Evolutionary conservation across 2,113 vertebrate species (phyloP).

Genomic region (Lethenteron camtschaticum): DNA sequence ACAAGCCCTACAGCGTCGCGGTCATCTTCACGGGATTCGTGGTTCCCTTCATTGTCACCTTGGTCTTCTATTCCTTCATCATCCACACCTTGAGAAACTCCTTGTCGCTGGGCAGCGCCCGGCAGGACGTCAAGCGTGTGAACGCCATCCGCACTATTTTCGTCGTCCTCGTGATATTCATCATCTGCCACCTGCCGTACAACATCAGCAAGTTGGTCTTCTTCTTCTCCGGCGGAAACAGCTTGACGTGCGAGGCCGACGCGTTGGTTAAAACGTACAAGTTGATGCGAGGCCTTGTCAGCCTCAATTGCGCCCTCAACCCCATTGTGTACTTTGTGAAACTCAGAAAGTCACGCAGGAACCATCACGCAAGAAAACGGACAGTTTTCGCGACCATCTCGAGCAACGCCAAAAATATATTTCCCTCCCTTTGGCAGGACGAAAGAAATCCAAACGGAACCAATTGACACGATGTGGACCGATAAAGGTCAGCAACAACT

Average conservation of each 20-base stretch:
- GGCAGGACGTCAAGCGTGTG: slow-evolving; percentile 36
- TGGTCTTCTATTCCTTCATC: slow-evolving; percentile 66
- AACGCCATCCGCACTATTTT: slow-evolving; percentile 84
- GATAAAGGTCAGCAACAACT: too few species aligned
- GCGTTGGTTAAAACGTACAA: slow-evolving; percentile 44
- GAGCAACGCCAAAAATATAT: too few species aligned
- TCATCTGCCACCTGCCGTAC: slow-evolving; percentile 77
- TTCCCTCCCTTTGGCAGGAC: too few species aligned
- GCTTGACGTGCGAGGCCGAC: too few species aligned
- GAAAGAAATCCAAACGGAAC: too few species aligned
- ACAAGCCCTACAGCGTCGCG: slow-evolving; percentile 44
- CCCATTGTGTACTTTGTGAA: slow-evolving; percentile 69
- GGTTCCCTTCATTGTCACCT: slow-evolving; percentile 49
- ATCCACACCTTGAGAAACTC: slow-evolving; percentile 39
- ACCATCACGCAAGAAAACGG: too few species aligned
- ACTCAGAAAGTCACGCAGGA: too few species aligned
- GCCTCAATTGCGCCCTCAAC: slow-evolving; percentile 77
- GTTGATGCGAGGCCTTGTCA: slow-evolving; percentile 59
- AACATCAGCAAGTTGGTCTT: slow-evolving; percentile 31
- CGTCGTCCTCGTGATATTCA: slow-evolving; percentile 50
- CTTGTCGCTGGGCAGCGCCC: slow-evolving; percentile 15
- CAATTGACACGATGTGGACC: too few species aligned
- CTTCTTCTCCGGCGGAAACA: too few species aligned
- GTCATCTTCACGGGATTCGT: slow-evolving; percentile 55
- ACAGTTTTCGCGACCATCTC: too few species aligned